Base-by-base conservation (phyloP, 2,888 invertebrate species). In the Ganaspis brasiliensis region DNA sequence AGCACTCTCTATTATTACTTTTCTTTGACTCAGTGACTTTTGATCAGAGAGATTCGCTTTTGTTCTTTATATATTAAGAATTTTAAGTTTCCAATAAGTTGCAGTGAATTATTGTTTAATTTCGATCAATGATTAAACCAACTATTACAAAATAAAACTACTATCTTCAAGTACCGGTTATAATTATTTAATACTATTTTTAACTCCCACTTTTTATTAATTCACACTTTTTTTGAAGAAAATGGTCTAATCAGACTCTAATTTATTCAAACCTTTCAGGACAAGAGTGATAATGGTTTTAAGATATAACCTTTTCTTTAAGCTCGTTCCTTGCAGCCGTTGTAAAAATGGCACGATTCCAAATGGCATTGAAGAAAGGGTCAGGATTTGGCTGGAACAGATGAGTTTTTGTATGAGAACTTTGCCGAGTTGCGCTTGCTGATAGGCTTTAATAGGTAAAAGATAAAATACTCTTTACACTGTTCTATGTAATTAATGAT, bases 301-400 rank as follows among this genome's bases (percentile, higher is more conserved):
- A 61, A 35, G 35, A 35, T 35, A 61, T 61, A 35, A 35, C 9
- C 9, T 19, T 61, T 61, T 61, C 12, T 35, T 61, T 35, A 10
- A 61, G 35, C 59, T 35, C 35, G 35, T 61, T 61, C 10, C 35
- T 61, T 19, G 61, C 35, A 61, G 35, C 19, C 3, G 19, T 19
- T 61, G 61, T 31, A 59, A 59, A 59, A 59, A 59, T 59, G 61
- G 61, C 61, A 35, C 61, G 35, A 10, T 35, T 61, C 61, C 61
- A 61, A 61, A 70, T 70, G 19, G 45, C 40, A 8, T 40, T 45
- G 2, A 45, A 70, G 26, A 45, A 26, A 21, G 45, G 26, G 21
- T 45, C 19, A 6, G 24, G 5, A 70, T 45, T 40, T 70, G 24
- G 70, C 70, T 14, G 8, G 45, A 70, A 45, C 70, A 26, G 26